These are phyloP conservation scores for Onthophagus sagittarius DNA, from an alignment of 2,888 invertebrate genomes.

Conservation along the genomic window DNA sequence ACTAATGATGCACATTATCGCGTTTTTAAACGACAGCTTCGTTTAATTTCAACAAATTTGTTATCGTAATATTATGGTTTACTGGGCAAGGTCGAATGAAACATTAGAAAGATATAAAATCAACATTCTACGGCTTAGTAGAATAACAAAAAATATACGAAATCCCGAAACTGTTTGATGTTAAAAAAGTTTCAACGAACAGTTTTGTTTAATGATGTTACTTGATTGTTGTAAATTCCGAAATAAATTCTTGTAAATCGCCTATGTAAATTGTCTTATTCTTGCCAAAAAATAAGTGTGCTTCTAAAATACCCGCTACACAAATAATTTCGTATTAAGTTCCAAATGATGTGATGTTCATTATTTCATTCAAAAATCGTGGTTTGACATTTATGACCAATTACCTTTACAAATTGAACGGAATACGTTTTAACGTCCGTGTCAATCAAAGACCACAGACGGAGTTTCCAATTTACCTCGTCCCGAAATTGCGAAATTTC, in stretches of 20 bases:
- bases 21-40: neutral
- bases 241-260: too few relatives aligned
- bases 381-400: neutral
- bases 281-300: too few relatives aligned
- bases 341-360: neutral
- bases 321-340: too few relatives aligned
- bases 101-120: neutral
- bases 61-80: neutral
- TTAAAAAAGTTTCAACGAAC: too few relatives aligned
- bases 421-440: neutral
- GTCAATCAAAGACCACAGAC: neutral
- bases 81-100: neutral
- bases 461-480: slow-evolving; percentile 6
- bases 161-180: too few relatives aligned
- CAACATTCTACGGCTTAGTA: neutral
- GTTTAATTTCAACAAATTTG: neutral
- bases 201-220: too few relatives aligned
- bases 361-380: neutral
- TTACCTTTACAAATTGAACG: neutral
- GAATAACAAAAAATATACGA: neutral
- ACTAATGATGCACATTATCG: neutral
- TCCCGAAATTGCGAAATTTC: neutral
- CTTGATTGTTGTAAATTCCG: too few relatives aligned
- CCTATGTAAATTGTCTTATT: too few relatives aligned
- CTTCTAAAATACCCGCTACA: too few relatives aligned